Percentiles rank a stretch among this genome's conserved stretches.
These are phyloP conservation scores for Platanista minor DNA, from an alignment of 2,113 vertebrate species.

Conservation along the genomic window DNA sequence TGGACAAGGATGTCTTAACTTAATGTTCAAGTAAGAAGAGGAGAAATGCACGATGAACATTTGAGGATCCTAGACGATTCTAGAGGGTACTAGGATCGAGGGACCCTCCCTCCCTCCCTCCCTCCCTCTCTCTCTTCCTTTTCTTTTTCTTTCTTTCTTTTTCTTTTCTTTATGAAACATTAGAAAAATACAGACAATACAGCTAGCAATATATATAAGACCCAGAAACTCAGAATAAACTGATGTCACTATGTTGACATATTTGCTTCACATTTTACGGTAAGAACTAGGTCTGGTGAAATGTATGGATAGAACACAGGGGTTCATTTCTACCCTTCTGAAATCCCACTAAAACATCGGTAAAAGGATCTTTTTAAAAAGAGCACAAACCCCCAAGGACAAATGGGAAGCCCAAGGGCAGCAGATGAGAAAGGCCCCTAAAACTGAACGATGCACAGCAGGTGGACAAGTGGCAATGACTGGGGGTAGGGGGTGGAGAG, in stretches of 20 bases:
- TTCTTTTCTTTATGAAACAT: neutral
- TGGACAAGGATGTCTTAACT: neutral
- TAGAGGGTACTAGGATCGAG: neutral
- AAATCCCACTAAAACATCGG: neutral
- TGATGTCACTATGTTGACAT: neutral
- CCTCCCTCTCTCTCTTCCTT: neutral
- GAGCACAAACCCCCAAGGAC: neutral
- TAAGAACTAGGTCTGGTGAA: neutral
- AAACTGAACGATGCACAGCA: rapidly evolving
- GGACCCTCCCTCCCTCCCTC: neutral
- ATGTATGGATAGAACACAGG: neutral
- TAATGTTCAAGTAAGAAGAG: neutral
- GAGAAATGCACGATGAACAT: neutral
- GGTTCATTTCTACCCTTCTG: neutral
- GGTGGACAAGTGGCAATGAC: neutral
- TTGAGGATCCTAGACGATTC: too few species aligned
- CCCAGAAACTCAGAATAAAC: neutral
- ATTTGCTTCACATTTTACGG: neutral
- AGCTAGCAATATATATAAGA: neutral
- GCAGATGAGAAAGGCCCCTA: neutral
- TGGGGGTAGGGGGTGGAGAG: rapidly evolving
- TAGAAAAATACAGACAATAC: neutral
- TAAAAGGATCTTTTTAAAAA: neutral
- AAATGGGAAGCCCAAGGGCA: neutral
- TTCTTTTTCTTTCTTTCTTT: neutral